These are phyloP conservation scores for Eulemur albifrons DNA, from an alignment of 2,797 vertebrate genomes.

Conservation along the genomic window DNA sequence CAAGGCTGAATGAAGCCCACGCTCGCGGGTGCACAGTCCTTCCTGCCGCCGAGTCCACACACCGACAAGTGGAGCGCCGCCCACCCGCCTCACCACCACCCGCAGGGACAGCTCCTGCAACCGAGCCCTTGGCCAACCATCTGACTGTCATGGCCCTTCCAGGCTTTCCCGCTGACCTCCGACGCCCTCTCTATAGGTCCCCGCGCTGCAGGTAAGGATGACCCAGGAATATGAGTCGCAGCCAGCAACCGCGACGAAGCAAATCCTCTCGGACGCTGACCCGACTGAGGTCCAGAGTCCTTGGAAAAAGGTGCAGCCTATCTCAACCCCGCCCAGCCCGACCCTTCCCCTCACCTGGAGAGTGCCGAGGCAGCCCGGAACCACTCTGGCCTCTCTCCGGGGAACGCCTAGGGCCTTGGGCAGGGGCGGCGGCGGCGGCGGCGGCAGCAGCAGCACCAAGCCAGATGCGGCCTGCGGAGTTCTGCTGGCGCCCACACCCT, in stretches of 20 bases:
- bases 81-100: not conserved
- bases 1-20: not conserved
- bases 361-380: not conserved
- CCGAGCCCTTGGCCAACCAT: not conserved
- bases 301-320: not conserved
- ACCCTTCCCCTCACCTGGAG: constrained; percentile 44
- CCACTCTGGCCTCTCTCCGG: not conserved
- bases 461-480: not conserved
- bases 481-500: not conserved
- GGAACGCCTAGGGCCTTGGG: not conserved
- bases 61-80: not conserved
- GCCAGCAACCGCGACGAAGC: not conserved
- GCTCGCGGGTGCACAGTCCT: not conserved
- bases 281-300: not conserved
- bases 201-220: not conserved
- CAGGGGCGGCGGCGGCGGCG: not conserved
- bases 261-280: not conserved
- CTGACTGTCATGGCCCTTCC: not conserved
- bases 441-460: not conserved
- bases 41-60: not conserved
- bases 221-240: not conserved
- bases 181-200: not conserved
- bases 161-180: not conserved
- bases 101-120: not conserved
- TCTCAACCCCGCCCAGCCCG: not conserved